These are phyloP conservation scores for Drosophila leontia DNA, from an alignment of 1,140 invertebrate species.

Conservation along the genomic window DNA sequence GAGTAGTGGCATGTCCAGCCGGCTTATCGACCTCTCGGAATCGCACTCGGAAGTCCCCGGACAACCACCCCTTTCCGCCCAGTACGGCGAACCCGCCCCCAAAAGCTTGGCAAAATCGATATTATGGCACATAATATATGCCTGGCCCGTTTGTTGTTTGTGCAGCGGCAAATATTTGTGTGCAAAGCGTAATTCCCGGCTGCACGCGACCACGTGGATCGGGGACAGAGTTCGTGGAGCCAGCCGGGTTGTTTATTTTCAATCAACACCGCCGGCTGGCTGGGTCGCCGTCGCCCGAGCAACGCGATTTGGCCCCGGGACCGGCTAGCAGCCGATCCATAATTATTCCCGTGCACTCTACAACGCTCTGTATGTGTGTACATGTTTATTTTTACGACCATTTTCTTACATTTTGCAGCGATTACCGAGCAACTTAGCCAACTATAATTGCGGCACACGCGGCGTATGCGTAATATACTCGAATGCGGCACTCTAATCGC, in stretches of 20 bases:
- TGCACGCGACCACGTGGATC: slow-evolving; percentile 71
- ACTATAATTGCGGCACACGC: slow-evolving; percentile 29
- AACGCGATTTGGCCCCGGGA: slow-evolving; percentile 39
- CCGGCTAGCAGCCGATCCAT: slow-evolving; percentile 47
- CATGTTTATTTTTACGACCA: slow-evolving; percentile 8
- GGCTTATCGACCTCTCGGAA: slow-evolving; percentile 38
- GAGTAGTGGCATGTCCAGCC: slow-evolving; percentile 31
- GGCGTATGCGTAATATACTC: slow-evolving; percentile 50
- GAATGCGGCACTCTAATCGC: neutral
- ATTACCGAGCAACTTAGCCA: neutral
- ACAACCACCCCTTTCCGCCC: slow-evolving; percentile 10
- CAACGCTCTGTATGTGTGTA: slow-evolving; percentile 8
- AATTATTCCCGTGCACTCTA: slow-evolving; percentile 40
- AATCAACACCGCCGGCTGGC: slow-evolving; percentile 48
- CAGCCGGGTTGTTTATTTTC: slow-evolving; percentile 66
- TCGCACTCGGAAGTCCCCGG: slow-evolving; percentile 29
- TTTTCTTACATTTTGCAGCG: slow-evolving; percentile 58
- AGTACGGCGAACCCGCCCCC: neutral
- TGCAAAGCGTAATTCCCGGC: slow-evolving; percentile 53
- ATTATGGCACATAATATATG: slow-evolving; percentile 39
- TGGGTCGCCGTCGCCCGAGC: slow-evolving; percentile 24
- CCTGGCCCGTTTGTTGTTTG: slow-evolving; percentile 52
- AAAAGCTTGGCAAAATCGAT: slow-evolving; percentile 64
- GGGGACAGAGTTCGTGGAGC: slow-evolving; percentile 3
- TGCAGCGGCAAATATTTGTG: slow-evolving; percentile 65